These are phyloP conservation scores for Trachelus stipa DNA, from an alignment of 2,888 invertebrate genomes.

Conservation along the genomic window DNA sequence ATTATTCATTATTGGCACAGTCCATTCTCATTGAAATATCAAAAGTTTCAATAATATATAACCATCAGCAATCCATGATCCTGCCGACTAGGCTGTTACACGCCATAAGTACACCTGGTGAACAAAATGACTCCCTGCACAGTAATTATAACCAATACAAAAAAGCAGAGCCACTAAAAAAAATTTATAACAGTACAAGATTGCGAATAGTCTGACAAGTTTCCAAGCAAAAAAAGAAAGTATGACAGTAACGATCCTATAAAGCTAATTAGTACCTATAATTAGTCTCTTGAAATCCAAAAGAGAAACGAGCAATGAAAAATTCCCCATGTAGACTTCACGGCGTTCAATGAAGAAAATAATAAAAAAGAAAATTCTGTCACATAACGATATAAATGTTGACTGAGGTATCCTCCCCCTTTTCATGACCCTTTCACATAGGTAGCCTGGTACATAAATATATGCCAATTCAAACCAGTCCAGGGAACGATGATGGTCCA, in stretches of 20 bases:
- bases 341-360: not conserved
- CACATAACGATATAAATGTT: not conserved
- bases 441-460: not conserved
- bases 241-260: not conserved
- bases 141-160: not conserved
- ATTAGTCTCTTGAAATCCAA: not conserved
- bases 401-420: not conserved
- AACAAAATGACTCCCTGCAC: not conserved
- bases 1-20: not conserved
- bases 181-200: not conserved
- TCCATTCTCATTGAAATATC: not conserved
- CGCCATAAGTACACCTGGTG: not conserved
- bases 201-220: not conserved
- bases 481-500: not conserved
- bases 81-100: not conserved
- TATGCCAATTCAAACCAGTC: not conserved
- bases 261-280: not conserved
- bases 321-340: not conserved
- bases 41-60: not conserved
- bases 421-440: not conserved
- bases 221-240: not conserved
- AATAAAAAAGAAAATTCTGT: not conserved
- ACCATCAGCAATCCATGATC: not conserved
- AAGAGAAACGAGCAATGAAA: not conserved
- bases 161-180: not conserved